Base-by-base conservation (phyloP, 2,888 invertebrate species). In the Lithophane socia region DNA sequence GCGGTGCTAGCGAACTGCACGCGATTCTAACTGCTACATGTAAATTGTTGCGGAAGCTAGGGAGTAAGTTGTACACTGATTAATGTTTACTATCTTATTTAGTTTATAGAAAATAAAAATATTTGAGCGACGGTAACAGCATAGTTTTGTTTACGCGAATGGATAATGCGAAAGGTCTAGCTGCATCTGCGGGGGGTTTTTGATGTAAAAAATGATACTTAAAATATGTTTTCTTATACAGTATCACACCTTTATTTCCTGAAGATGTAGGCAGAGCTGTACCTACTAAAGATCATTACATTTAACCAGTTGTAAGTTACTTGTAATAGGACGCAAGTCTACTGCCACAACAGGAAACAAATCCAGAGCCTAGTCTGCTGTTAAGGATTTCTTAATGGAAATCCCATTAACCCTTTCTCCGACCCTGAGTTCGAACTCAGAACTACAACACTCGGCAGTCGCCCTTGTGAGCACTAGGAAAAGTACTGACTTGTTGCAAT, bases 11-110 rank as follows among this genome's bases (percentile, higher is more conserved):
- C 18, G 60, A 54, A 66, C 67, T 56, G 75, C 90, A 90, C 89
- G 89, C 89, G 81, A 89, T 82, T 60, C 61, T 60, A 47, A 79
- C 37, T 63, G 63, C 18, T 47, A 74, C 84, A 82, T 80, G 80
- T 80, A 88, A 83, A 84, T 86, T 80, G 77, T 83, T 77, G 82
- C 73, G 75, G 80, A 83, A 83, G 66, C n/a, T 13, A 7, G 9
- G 58, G 67, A n/a, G 9, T 56, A 74, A 78, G 72, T 64, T 64
- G 37, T 67, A 42, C 2, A 65, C 67, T 74, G 13, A 81, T 66
- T 54, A 10, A 13, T 16, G 37, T 54, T 66, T 7, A 2, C 10
- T 63, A n/a, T 61, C 60, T 68, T 61, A 5, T n/a, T 68, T 37
- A 21, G 3, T n/a, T 18, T n/a, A n/a, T 56, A n/a, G 12, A 56